These are phyloP conservation scores for Didymodactylos carnosus DNA, from an alignment of 2,888 invertebrate genomes.

Conservation along the genomic window DNA sequence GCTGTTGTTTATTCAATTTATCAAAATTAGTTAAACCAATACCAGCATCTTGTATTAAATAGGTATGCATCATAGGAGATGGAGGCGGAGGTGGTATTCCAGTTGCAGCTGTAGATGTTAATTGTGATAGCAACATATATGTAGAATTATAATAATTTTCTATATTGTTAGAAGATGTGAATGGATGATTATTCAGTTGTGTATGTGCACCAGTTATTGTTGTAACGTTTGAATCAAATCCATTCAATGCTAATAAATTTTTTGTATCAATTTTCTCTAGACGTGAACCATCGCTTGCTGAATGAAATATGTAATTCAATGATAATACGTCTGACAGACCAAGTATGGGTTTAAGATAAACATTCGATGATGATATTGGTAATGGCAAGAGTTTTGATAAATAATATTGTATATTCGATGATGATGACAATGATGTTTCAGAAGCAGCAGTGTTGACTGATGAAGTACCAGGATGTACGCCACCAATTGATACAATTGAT, in stretches of 20 bases:
- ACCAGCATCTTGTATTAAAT: too few relatives aligned
- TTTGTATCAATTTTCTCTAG: constrained; percentile 43
- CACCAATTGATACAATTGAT: too few relatives aligned
- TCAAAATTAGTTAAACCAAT: too few relatives aligned
- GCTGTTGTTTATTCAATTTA: too few relatives aligned
- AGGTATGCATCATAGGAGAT: too few relatives aligned
- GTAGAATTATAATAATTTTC: background rate
- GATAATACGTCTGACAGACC: constrained; percentile 64
- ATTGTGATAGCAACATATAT: background rate
- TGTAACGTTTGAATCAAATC: background rate
- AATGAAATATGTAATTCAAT: constrained; percentile 63
- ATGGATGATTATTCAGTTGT: background rate
- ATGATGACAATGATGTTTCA: background rate
- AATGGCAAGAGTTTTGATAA: background rate
- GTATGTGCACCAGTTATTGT: background rate
- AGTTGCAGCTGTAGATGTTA: background rate
- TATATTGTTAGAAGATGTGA: too few relatives aligned
- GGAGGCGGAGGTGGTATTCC: too few relatives aligned
- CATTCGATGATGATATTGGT: background rate
- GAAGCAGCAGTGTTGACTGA: background rate
- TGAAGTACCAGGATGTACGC: constrained; percentile 5
- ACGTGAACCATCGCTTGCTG: constrained; percentile 71
- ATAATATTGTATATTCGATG: background rate
- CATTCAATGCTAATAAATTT: constrained; percentile 25
- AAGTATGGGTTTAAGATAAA: constrained; percentile 20